Conservation (phyloP, 2,797 vertebrate species). For the Pelobates cultripes region DNA sequence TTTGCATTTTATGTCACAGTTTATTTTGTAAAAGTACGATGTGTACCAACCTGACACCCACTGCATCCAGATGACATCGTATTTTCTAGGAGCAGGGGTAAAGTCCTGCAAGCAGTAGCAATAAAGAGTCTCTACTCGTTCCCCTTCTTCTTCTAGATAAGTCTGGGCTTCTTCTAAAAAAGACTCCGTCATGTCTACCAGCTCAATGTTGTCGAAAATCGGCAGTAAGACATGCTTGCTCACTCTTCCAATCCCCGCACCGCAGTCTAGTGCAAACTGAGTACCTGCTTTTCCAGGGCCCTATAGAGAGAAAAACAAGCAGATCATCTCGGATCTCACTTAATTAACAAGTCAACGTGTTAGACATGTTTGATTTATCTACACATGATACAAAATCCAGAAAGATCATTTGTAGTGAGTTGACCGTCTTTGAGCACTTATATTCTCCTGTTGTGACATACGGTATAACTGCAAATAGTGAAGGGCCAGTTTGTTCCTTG, state of each 20-base stretch:
- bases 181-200: constrained; percentile 94
- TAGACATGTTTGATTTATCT: no score
- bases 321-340: no score
- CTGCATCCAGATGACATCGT: constrained; percentile 96
- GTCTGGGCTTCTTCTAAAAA: constrained; percentile 89
- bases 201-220: constrained; percentile 85
- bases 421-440: no score
- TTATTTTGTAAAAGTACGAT: neutral
- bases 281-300: constrained; percentile 86
- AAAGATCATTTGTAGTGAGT: no score
- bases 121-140: constrained; percentile 87
- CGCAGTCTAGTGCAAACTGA: constrained; percentile 86
- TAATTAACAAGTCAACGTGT: no score
- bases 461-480: no score
- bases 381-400: no score
- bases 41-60: constrained; percentile 91
- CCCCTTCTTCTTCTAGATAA: constrained; percentile 81
- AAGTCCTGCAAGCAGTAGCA: constrained; percentile 91
- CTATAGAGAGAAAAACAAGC: constrained; percentile 62
- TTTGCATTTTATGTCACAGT: no score
- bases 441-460: no score
- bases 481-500: no score
- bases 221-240: constrained; percentile 90
- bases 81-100: constrained; percentile 77
- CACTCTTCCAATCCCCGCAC: constrained; percentile 91